These are phyloP conservation scores for Polyodon spathula DNA, from an alignment of 2,113 vertebrate species.

Conservation along the genomic window DNA sequence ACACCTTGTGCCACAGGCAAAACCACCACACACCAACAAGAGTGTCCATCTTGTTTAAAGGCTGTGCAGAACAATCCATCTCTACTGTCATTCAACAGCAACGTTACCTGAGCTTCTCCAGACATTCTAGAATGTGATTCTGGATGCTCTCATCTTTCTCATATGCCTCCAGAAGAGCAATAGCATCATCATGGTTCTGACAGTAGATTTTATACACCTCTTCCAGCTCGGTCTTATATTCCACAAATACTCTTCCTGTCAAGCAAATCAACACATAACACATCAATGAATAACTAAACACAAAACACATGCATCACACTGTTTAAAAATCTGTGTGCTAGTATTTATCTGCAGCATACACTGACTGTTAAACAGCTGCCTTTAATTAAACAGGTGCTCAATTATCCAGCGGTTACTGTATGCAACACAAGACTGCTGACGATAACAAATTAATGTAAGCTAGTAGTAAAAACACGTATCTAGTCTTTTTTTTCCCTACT, in stretches of 20 bases:
- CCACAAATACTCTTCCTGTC: conserved; percentile 77
- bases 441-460: neutral
- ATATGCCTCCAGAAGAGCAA: conserved; percentile 80
- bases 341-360: no score
- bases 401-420: no score
- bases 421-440: neutral
- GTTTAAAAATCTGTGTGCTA: no score
- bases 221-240: conserved; percentile 75
- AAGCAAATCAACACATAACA: conserved; percentile 9
- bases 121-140: conserved; percentile 70
- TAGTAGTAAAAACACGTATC: neutral
- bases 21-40: no score
- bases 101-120: conserved; percentile 81
- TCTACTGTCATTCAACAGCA: conserved; percentile 47
- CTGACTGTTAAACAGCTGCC: no score
- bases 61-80: conserved; percentile 9
- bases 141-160: conserved; percentile 87
- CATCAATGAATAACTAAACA: no score
- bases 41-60: no score
- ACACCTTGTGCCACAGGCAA: no score
- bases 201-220: conserved; percentile 85
- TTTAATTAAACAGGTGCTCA: no score
- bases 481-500: no score
- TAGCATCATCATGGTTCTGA: conserved; percentile 93
- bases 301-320: no score